Conservation (phyloP, 2,888 invertebrate genomes). For the Tenthredo amoena region DNA sequence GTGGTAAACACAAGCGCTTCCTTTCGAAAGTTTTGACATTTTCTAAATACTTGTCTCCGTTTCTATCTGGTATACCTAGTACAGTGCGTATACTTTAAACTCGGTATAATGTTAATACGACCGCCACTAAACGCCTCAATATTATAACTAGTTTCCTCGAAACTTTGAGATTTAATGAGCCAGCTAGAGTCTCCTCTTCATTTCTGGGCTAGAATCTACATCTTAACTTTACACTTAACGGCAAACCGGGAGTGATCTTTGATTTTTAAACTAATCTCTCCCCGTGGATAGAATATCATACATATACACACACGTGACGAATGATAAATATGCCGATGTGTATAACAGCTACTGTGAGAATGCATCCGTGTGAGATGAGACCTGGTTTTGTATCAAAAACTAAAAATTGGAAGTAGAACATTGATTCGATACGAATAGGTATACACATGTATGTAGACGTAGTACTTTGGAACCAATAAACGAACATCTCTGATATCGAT, state of each 20-base stretch:
- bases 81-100: slow-evolving; percentile 9
- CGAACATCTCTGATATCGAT: slow-evolving; percentile 10
- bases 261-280: neutral
- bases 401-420: slow-evolving; percentile 17
- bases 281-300: neutral
- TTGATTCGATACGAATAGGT: neutral
- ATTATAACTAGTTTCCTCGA: slow-evolving; percentile 27
- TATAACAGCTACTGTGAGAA: neutral
- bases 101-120: slow-evolving; percentile 5
- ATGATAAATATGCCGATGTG: neutral
- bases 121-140: slow-evolving; percentile 25
- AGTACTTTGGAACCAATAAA: slow-evolving; percentile 3
- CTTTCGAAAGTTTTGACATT: slow-evolving; percentile 50
- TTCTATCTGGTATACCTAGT: slow-evolving; percentile 5
- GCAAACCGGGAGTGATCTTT: neutral
- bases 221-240: slow-evolving; percentile 31
- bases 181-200: slow-evolving; percentile 17
- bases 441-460: no score
- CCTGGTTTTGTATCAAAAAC: neutral
- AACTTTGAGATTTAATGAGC: slow-evolving; percentile 41
- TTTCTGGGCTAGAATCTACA: slow-evolving; percentile 42
- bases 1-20: slow-evolving; percentile 40
- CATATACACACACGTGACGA: neutral
- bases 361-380: neutral
- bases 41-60: slow-evolving; percentile 47